phyloP scores from a whole-genome alignment of 2,797 vertebrate genomes.

The Crax fasciolata region DNA sequence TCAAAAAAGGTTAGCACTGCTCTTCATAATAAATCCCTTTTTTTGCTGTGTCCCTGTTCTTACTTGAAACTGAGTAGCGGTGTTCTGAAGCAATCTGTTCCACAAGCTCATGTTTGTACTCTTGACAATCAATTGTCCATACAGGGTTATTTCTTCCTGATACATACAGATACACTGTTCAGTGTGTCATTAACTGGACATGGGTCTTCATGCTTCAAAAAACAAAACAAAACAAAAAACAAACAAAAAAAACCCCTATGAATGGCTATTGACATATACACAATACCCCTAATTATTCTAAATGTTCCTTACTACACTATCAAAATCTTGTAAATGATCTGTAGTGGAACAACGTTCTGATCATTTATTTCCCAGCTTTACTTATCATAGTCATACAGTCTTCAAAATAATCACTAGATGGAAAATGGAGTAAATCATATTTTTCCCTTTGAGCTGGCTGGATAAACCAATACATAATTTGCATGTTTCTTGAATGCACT shows the following conservation, averaged over 20 bases:
- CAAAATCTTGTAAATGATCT: background rate
- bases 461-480: background rate
- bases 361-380: background rate
- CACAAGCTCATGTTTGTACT: background rate
- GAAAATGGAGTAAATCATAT: background rate
- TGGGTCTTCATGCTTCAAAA: background rate
- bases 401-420: background rate
- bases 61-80: background rate
- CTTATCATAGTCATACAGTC: background rate
- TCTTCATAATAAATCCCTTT: background rate
- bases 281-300: background rate
- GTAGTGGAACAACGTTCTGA: background rate
- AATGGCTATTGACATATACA: background rate
- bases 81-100: background rate
- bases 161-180: background rate
- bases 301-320: background rate
- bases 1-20: background rate
- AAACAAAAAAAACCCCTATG: background rate
- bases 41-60: background rate
- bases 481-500: background rate
- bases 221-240: background rate
- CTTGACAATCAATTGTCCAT: background rate
- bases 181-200: background rate
- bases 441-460: background rate
- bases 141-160: background rate